Evolutionary conservation across 2,797 vertebrate genomes (phyloP).

Genomic region (Eidolon dupreanum): DNA sequence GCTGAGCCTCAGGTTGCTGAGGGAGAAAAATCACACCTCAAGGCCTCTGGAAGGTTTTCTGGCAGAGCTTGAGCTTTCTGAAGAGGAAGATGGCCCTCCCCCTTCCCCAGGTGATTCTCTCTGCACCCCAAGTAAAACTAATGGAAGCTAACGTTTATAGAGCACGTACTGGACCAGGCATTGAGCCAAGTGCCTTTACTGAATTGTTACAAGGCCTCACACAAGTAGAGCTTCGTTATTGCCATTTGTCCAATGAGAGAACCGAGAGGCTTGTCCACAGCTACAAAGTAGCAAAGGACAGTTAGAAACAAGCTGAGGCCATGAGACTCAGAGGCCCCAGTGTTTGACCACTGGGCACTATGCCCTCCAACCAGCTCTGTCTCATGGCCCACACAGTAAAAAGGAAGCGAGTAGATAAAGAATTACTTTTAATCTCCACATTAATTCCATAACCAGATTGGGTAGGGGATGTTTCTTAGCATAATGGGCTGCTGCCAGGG

Average conservation of each 20-base stretch:
- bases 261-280: background rate
- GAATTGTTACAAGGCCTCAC: background rate
- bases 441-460: slow-evolving; percentile 41
- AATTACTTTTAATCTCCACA: background rate
- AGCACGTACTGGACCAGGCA: background rate
- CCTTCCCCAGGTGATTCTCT: background rate
- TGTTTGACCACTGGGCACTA: background rate
- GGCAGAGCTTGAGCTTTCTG: background rate
- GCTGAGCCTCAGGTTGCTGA: background rate
- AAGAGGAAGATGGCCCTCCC: background rate
- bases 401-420: background rate
- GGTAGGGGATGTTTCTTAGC: background rate
- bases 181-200: background rate
- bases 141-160: background rate
- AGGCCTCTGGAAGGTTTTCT: background rate
- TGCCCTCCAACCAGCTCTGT: background rate
- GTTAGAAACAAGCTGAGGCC: background rate
- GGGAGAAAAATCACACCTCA: background rate
- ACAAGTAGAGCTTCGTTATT: background rate
- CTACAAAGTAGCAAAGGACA: background rate
- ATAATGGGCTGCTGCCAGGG: background rate
- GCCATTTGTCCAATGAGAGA: background rate
- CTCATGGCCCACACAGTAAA: background rate
- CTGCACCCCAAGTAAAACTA: background rate
- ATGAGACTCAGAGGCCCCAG: background rate